These are phyloP conservation scores for Phaedon cochleariae DNA, from an alignment of 2,888 invertebrate species.

Conservation along the genomic window DNA sequence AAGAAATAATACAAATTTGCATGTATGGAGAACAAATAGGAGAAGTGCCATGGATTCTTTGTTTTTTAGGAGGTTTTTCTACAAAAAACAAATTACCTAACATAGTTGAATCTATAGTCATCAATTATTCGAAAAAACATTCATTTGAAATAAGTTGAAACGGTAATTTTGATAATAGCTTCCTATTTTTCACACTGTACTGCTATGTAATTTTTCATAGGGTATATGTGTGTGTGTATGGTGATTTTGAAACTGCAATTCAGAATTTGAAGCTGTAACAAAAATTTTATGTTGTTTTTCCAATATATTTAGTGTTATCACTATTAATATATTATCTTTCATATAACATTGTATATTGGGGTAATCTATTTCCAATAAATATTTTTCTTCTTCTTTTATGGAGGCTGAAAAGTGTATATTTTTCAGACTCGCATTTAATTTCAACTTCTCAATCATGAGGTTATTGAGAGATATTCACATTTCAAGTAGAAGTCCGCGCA, in stretches of 20 bases:
- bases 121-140: neutral
- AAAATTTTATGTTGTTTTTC: neutral
- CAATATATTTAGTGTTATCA: neutral
- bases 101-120: neutral
- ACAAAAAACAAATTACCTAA: constrained; percentile 3
- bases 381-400: neutral
- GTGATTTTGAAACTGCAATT: no score
- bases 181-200: no score
- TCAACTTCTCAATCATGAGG: no score
- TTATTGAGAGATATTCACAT: no score
- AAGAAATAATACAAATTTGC: neutral
- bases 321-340: neutral
- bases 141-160: neutral
- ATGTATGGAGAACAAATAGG: neutral
- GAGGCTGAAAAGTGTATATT: no score
- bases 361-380: neutral
- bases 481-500: no score
- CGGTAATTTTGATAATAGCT: neutral
- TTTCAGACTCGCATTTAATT: no score
- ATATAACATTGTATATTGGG: neutral
- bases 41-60: constrained; percentile 1
- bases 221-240: no score
- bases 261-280: neutral
- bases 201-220: no score
- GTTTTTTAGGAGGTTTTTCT: neutral